Percentiles rank a stretch among this genome's conserved stretches.
Evolutionary conservation across 2,888 invertebrate genomes (phyloP).

Genomic region (Metallyticus violacea): DNA sequence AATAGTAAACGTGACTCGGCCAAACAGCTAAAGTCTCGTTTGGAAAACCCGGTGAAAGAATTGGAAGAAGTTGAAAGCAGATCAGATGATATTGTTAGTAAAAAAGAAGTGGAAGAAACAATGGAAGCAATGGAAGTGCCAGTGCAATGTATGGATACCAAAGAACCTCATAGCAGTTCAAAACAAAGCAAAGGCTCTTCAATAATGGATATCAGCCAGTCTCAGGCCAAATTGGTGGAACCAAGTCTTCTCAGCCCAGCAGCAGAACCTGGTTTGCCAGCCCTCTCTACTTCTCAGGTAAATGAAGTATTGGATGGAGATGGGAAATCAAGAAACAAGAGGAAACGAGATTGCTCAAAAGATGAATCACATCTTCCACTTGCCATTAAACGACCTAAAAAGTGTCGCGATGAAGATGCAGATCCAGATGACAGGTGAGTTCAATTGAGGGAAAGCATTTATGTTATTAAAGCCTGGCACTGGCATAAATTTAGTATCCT

Average conservation of each 20-base stretch:
- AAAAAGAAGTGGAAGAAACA: background rate
- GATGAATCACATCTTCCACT: conserved; percentile 7
- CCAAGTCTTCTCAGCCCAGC: background rate
- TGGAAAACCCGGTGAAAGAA: background rate
- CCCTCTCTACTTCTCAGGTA: background rate
- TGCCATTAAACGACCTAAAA: conserved; percentile 15
- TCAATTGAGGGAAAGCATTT: background rate
- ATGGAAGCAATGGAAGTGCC: background rate
- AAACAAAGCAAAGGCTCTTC: background rate
- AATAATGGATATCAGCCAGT: background rate
- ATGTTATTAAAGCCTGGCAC: background rate
- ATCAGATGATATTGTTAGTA: background rate
- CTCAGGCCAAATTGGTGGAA: background rate
- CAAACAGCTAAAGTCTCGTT: background rate
- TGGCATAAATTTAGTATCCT: no score
- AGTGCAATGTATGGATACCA: background rate
- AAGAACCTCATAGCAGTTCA: background rate
- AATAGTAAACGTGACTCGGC: background rate
- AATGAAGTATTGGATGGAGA: background rate
- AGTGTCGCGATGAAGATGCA: conserved; percentile 27
- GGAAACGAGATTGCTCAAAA: conserved; percentile 18
- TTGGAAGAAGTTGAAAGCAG: background rate
- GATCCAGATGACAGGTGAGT: conserved; percentile 27
- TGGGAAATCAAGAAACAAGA: background rate
- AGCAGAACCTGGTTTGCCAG: background rate